These are phyloP conservation scores for Drosophila pegasa DNA, from an alignment of 2,888 invertebrate species.

Conservation along the genomic window DNA sequence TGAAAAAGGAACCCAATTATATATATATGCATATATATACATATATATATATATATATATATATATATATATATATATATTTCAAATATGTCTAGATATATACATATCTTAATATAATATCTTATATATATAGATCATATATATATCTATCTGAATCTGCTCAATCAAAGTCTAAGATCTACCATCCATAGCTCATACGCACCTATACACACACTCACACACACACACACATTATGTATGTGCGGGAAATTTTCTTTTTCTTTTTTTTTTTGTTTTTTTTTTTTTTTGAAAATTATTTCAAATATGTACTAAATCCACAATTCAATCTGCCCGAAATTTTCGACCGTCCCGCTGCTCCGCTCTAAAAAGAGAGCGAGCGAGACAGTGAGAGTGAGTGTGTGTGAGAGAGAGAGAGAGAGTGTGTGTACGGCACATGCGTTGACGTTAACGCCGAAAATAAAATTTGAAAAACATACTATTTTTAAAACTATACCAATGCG, in stretches of 20 bases:
- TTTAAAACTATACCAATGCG: conserved; percentile 70
- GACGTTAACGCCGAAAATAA: conserved; percentile 80
- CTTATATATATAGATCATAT: conserved; percentile 5
- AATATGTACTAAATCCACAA: conserved; percentile 69
- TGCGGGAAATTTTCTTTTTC: conserved; percentile 41
- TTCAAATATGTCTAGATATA: conserved; percentile 5
- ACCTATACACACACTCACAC: conserved; percentile 2
- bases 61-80: conserved; percentile 12
- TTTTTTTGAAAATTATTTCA: conserved; percentile 65
- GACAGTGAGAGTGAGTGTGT: neutral
- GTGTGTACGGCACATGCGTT: conserved; percentile 57
- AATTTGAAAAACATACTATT: conserved; percentile 77
- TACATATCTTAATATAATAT: conserved; percentile 1
- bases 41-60: conserved; percentile 28
- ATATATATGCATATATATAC: conserved; percentile 18
- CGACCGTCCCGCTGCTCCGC: conserved; percentile 9
- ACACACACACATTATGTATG: conserved; percentile 12
- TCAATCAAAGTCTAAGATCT: conserved; percentile 41
- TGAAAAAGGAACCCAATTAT: conserved; percentile 38
- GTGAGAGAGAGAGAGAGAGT: neutral
- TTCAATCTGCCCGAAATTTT: conserved; percentile 32
- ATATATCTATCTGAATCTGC: conserved; percentile 28
- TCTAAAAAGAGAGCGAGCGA: neutral
- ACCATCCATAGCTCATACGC: conserved; percentile 7
- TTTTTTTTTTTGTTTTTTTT: neutral